These are phyloP conservation scores for Mionectes macconnelli DNA, from an alignment of 2,113 vertebrate genomes.

Conservation along the genomic window DNA sequence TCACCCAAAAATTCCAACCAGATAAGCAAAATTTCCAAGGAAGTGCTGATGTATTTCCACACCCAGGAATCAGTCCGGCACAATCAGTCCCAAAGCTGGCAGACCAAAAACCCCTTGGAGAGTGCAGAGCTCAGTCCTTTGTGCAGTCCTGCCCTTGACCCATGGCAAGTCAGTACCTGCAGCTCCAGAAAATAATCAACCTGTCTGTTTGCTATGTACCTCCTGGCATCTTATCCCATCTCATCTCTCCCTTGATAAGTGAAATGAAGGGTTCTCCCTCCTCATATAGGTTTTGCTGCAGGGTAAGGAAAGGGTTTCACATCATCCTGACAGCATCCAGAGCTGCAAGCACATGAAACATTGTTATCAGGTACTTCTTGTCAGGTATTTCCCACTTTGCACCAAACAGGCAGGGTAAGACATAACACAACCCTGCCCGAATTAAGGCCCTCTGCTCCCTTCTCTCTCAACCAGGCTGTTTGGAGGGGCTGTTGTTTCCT, in stretches of 20 bases:
- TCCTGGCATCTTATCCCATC: neutral
- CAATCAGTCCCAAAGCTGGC: accelerated
- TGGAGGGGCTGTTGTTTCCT: neutral
- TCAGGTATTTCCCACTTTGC: neutral
- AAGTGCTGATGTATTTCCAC: neutral
- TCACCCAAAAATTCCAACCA: neutral
- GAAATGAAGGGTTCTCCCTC: neutral
- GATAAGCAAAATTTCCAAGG: neutral
- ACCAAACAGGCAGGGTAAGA: accelerated
- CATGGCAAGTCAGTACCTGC: neutral
- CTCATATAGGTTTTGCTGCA: neutral
- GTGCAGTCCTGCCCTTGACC: neutral
- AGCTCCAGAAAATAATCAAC: neutral
- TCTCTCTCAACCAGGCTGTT: neutral
- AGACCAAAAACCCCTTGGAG: neutral
- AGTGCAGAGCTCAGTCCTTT: neutral
- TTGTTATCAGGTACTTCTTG: neutral
- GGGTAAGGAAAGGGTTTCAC: neutral
- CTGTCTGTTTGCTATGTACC: accelerated
- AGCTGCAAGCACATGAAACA: neutral
- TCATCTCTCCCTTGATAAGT: neutral
- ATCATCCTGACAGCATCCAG: neutral
- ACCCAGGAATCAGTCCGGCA: neutral
- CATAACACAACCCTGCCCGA: neutral
- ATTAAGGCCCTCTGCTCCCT: neutral